These are phyloP conservation scores for Metellina segmentata DNA, from an alignment of 2,888 invertebrate genomes.

Conservation along the genomic window DNA sequence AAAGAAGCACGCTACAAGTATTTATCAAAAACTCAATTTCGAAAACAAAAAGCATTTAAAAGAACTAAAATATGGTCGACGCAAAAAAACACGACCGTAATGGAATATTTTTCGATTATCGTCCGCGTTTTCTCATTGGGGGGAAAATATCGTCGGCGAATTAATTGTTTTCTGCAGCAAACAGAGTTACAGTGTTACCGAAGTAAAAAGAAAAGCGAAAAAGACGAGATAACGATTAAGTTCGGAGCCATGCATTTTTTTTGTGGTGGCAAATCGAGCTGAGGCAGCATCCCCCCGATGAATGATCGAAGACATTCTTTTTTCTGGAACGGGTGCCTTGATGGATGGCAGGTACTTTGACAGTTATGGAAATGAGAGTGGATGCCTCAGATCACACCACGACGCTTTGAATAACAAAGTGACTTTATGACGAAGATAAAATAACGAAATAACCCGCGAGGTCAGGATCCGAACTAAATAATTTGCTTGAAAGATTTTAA, in stretches of 20 bases:
- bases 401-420: neutral
- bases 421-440: neutral
- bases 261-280: constrained; percentile 16
- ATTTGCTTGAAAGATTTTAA: neutral
- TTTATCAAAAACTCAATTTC: neutral
- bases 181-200: neutral
- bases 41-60: neutral
- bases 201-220: neutral
- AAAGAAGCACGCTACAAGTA: too few species aligned
- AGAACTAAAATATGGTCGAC: neutral
- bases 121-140: neutral
- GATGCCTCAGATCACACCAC: neutral
- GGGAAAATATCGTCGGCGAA: constrained; percentile 16
- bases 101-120: neutral
- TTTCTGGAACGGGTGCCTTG: constrained; percentile 33
- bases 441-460: neutral
- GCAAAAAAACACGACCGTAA: neutral
- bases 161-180: constrained; percentile 42
- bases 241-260: neutral
- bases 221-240: constrained; percentile 6
- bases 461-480: neutral
- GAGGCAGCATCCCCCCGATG: constrained; percentile 18
- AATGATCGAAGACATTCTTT: constrained; percentile 49
- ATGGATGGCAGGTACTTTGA: constrained; percentile 55
- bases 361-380: constrained; percentile 55